Percentiles rank a stretch among this genome's conserved stretches.
These are phyloP conservation scores for Apaloderma vittatum DNA, from an alignment of 2,113 vertebrate species.

Conservation along the genomic window DNA sequence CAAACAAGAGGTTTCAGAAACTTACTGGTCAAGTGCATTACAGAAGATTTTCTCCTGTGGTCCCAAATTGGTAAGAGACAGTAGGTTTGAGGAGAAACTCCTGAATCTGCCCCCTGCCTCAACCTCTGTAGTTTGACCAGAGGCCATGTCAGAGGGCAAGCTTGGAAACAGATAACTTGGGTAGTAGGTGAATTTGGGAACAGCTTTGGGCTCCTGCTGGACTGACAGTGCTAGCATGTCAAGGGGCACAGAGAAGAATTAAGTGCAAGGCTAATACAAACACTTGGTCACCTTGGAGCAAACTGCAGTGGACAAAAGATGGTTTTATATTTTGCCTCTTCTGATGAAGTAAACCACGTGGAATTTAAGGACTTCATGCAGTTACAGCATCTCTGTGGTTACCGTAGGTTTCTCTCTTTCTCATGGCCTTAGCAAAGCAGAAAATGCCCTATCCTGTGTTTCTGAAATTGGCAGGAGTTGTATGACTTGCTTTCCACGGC, in stretches of 20 bases:
- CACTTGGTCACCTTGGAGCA: background rate
- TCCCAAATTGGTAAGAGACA: background rate
- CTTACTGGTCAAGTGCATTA: background rate
- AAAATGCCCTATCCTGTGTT: background rate
- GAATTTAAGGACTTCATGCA: background rate
- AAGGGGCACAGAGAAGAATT: background rate
- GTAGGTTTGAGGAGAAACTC: background rate
- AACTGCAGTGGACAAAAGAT: background rate
- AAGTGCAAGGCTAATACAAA: background rate
- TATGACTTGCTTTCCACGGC: background rate
- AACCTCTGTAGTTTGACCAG: background rate
- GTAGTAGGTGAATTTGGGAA: background rate
- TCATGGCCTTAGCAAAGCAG: background rate
- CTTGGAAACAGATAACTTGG: background rate
- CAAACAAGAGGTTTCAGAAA: background rate
- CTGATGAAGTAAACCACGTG: background rate
- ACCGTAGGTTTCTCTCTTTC: background rate
- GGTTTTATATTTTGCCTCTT: background rate
- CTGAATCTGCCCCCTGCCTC: background rate
- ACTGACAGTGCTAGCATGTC: background rate
- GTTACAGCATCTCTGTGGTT: background rate
- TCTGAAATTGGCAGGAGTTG: background rate
- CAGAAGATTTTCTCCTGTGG: background rate
- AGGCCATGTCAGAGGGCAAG: background rate
- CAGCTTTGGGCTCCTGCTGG: background rate